Base-by-base conservation (phyloP, 2,888 invertebrate species). In the Apodemia hepburni region DNA sequence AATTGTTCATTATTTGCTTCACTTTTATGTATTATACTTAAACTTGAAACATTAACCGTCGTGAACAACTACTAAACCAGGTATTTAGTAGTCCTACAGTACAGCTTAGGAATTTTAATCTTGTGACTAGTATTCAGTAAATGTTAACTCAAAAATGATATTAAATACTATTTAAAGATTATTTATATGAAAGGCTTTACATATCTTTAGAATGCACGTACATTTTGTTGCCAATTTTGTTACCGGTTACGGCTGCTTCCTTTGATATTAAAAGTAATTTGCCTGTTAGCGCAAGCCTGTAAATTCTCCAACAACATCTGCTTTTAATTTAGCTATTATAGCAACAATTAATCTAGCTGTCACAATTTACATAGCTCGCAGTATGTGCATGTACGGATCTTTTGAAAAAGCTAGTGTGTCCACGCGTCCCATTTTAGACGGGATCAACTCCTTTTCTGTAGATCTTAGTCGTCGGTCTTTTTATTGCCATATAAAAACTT, bases 241-340 rank as follows among this genome's bases (percentile, higher is more conserved):
- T 45, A 45, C 45, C 45, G n/a, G 45, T 45, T 45, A 45, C 45
- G 45, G 45, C 54, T 12, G 54, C 54, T 22, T 54, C 27, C 54
- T 54, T 22, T 22, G 27, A 54, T 22, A 54, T 54, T 54, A 54
- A 54, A 54, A 54, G 54, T 54, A 54, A 54, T 54, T 54, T 54
- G 15, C 22, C 54, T 22, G 54, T 54, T 54, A 54, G 54, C 54
- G 54, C 54, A 54, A 54, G 22, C 27, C 15, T 54, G 27, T 54
- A 54, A 54, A 54, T 54, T 54, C 22, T 54, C 54, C 29, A 6
- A 7, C 29, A 57, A 57, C 54, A 57, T 57, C 54, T 57, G 54
- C 54, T 29, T 57, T 57, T 57, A 57, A 57, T 57, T 57, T 57
- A 57, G 27, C 54, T 57, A 57, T 57, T 57, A 57, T 57, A 57